Evolutionary conservation across 2,113 vertebrate species (phyloP).

Genomic region (Antechinus flavipes): DNA sequence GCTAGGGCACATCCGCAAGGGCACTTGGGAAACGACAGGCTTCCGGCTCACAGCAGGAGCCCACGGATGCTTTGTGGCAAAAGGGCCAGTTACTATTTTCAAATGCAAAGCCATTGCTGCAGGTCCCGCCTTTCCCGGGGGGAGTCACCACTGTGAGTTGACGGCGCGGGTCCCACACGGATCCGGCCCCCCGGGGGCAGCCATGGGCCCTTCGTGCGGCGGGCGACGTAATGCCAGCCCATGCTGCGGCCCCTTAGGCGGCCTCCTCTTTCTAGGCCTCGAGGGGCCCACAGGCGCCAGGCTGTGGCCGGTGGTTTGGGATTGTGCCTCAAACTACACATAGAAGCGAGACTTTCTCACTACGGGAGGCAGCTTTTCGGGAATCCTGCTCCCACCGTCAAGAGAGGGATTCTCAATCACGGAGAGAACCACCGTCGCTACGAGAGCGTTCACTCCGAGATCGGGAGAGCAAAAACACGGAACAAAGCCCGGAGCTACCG

Average conservation of each 20-base stretch:
- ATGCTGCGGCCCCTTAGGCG: slow-evolving; percentile 77
- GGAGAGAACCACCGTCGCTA: too few species aligned
- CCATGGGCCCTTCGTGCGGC: slow-evolving; percentile 90
- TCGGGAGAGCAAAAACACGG: not conserved
- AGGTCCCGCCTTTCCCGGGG: slow-evolving; percentile 98
- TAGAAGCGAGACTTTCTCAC: slow-evolving; percentile 92
- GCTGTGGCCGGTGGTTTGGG: slow-evolving; percentile 94
- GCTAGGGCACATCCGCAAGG: too few species aligned
- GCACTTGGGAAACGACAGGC: too few species aligned
- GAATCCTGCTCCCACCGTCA: slow-evolving; percentile 76
- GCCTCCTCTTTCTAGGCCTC: too few species aligned
- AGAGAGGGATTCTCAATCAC: not conserved
- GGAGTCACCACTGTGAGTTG: slow-evolving; percentile 96
- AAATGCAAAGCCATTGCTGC: slow-evolving; percentile 66
- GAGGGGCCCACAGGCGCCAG: slow-evolving; percentile 95
- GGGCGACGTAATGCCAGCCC: slow-evolving; percentile 94
- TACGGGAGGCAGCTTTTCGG: slow-evolving; percentile 88
- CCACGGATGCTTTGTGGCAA: too few species aligned
- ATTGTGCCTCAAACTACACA: slow-evolving; percentile 96
- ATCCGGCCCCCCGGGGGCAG: slow-evolving; percentile 94
- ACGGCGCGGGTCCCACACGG: slow-evolving; percentile 72
- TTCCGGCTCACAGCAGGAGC: too few species aligned
- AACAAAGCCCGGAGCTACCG: too few species aligned
- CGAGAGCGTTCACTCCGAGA: not conserved
- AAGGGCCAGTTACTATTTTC: too few species aligned